Percentiles rank a stretch among this genome's conserved stretches.
Evolutionary conservation across 2,113 vertebrate genomes (phyloP).

Genomic region (Myrmecobius fasciatus): DNA sequence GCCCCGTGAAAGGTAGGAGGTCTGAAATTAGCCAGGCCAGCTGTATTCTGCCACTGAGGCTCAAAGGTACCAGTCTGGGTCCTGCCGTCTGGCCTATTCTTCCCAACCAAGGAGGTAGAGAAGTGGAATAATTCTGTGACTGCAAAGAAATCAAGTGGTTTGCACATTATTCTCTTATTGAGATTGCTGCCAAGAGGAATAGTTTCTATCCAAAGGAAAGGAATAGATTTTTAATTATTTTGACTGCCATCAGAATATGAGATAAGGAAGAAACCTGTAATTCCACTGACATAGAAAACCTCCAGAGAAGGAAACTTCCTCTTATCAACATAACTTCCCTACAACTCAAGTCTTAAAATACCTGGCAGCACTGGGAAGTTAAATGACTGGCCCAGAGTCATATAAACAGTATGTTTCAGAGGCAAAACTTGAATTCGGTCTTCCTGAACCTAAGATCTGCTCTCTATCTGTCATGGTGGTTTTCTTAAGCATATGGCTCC

Average conservation of each 20-base stretch:
- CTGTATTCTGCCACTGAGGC: background rate
- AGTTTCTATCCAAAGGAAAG: background rate
- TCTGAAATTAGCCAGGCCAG: slow-evolving; percentile 44
- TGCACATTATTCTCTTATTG: background rate
- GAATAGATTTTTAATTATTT: background rate
- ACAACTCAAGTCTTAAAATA: background rate
- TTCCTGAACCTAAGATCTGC: background rate
- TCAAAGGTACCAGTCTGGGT: background rate
- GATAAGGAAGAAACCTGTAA: background rate
- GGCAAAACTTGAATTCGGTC: background rate
- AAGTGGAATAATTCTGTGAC: background rate
- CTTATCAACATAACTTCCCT: background rate
- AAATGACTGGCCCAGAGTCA: background rate
- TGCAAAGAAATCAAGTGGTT: background rate
- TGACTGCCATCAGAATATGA: background rate
- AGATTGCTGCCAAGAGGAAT: background rate
- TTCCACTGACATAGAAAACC: background rate
- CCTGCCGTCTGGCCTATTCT: background rate
- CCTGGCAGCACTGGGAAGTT: too few species aligned
- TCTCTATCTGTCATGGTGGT: background rate
- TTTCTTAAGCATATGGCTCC: background rate
- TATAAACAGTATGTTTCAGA: background rate
- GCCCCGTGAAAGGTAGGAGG: background rate
- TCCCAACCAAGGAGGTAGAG: background rate
- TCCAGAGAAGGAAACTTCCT: background rate